phyloP scores from a whole-genome alignment of 2,797 vertebrate species.

The Anguilla obscura region DNA sequence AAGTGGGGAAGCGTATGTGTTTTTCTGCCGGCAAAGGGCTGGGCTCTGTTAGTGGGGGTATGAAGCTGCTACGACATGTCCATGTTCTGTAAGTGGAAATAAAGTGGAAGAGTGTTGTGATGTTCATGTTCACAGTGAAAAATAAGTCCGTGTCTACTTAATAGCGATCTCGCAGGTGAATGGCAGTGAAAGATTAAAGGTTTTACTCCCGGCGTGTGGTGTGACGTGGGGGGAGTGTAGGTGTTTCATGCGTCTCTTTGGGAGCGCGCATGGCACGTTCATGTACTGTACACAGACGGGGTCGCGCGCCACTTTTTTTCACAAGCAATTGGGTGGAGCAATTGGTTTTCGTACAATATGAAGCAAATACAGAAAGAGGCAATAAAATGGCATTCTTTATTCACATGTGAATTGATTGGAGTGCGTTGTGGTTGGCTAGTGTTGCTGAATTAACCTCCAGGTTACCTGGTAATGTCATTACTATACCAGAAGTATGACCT shows the following conservation, averaged over 20 bases:
- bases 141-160: not conserved
- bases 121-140: not conserved
- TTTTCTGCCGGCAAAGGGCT: not conserved
- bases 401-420: too few relatives aligned
- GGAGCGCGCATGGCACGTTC: not conserved
- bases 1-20: not conserved
- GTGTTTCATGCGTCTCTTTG: not conserved
- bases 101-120: not conserved
- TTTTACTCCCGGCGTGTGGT: not conserved
- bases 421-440: too few relatives aligned
- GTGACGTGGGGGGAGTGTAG: not conserved
- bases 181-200: not conserved
- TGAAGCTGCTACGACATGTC: not conserved
- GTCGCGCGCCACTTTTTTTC: not conserved
- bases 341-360: not conserved
- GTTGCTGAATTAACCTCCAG: too few relatives aligned
- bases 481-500: too few relatives aligned
- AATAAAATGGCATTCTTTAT: too few relatives aligned
- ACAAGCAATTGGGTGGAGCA: not conserved
- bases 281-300: not conserved
- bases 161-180: not conserved
- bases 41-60: not conserved
- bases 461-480: too few relatives aligned
- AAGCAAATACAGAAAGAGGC: too few relatives aligned
- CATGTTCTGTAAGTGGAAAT: not conserved